Percentiles rank a stretch among this genome's conserved stretches.
phyloP scores from a whole-genome alignment of 2,888 invertebrate genomes.

The Agrotis exclamationis region DNA sequence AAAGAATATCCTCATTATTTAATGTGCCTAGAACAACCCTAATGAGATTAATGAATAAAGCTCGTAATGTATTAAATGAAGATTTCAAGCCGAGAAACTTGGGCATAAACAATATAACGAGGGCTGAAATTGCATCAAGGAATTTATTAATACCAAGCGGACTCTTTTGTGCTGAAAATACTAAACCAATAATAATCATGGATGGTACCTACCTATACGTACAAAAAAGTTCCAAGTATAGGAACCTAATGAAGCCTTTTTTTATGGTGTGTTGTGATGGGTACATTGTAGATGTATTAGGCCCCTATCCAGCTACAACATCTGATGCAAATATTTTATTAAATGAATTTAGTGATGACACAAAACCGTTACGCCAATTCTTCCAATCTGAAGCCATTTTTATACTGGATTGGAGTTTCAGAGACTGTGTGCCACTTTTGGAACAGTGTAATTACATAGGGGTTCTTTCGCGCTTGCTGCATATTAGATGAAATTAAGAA shows the following conservation, averaged over 20 bases:
- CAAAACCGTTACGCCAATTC: background rate
- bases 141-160: conserved; percentile 26
- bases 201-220: conserved; percentile 32
- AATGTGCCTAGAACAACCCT: conserved; percentile 14
- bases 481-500: conserved; percentile 23
- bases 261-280: conserved; percentile 15
- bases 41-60: conserved; percentile 21
- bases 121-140: background rate
- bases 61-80: conserved; percentile 9
- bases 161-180: conserved; percentile 19
- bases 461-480: conserved; percentile 23
- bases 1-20: conserved; percentile 25
- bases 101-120: no score
- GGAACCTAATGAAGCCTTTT: conserved; percentile 10
- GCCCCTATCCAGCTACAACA: conserved; percentile 18
- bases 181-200: conserved; percentile 19
- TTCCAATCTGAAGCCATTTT: background rate
- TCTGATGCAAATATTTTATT: conserved; percentile 7
- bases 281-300: conserved; percentile 15
- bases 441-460: no score
- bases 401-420: conserved; percentile 6
- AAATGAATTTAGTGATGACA: conserved; percentile 12
- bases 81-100: no score
- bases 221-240: conserved; percentile 13
- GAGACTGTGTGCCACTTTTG: background rate